Evolutionary conservation across 2,888 invertebrate species (phyloP), one percentile per base, ranked within the genome.

Genomic region (Leptinotarsa juncta): DNA sequence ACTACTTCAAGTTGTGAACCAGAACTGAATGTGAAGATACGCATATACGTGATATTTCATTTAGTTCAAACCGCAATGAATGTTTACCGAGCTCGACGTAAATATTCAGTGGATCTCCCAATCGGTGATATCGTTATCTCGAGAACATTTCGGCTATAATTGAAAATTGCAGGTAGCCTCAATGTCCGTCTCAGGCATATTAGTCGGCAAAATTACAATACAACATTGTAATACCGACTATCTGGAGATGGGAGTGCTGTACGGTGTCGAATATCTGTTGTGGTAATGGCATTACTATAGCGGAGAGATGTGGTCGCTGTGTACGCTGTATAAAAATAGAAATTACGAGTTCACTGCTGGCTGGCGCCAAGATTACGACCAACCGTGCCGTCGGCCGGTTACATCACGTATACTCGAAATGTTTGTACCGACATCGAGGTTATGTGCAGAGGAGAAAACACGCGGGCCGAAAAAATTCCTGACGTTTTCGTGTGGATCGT

Each of bases 331-430:
- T 89, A 90, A 90, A 90, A 89, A 90, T 90, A 90, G 89, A 89
- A 86, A 89, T 89, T 89, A 89, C 89, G 88, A 88, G 89, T 88
- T 87, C 87, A 88, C 86, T 81, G 84, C 86, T 89, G 90, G 84
- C 86, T 89, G 90, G 90, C 90, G 90, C 90, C 90, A 89, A 89
- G 89, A 89, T 89, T 89, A 88, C 89, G 89, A 88, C 87, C 88
- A 88, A 89, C 88, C 89, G 88, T 86, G 86, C 87, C 87, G 53
- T 18, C 55, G n/a, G 53, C 50, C 77, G 86, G 88, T 89, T 89
- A 88, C 89, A 89, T 89, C 89, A 89, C 87, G 80, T 71, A 65
- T 70, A 79, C 80, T 81, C 80, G 79, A 81, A 81, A 82, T 82
- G 80, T 80, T 71, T 78, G 72, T 77, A 78, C 75, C 72, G 72